A percentile compares a stretch with the other conserved stretches of the same genome.
phyloP scores from a whole-genome alignment of 2,113 vertebrate genomes.

The Channa argus region DNA sequence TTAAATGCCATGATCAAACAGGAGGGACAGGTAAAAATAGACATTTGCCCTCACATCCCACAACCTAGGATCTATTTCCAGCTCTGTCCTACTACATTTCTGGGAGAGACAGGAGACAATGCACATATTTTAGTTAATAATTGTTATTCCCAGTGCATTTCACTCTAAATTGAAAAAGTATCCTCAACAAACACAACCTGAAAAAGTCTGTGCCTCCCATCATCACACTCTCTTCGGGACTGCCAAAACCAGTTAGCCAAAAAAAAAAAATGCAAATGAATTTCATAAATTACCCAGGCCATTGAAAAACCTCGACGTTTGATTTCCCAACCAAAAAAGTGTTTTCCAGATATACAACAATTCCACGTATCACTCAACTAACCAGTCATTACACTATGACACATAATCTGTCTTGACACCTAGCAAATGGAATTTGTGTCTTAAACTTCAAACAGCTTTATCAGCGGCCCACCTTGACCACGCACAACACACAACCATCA shows the following conservation, averaged over 20 bases:
- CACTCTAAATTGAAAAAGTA: neutral
- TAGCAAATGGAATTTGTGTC: neutral
- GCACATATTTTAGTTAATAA: neutral
- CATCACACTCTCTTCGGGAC: too few species aligned
- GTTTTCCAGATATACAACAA: neutral
- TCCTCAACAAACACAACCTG: neutral
- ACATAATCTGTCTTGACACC: neutral
- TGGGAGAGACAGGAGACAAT: neutral
- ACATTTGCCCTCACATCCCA: neutral
- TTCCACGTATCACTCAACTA: too few species aligned
- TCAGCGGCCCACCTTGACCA: constrained; percentile 12
- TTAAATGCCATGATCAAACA: neutral
- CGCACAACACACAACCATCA: constrained; percentile 1
- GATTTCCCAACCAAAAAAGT: neutral
- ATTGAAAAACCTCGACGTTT: neutral
- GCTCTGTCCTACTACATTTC: too few species aligned
- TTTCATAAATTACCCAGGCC: too few species aligned
- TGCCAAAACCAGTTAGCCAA: too few species aligned
- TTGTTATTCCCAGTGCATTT: neutral
- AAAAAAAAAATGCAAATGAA: too few species aligned
- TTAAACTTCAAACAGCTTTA: neutral
- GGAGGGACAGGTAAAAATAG: neutral
- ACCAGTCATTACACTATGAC: neutral
- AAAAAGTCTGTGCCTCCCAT: neutral
- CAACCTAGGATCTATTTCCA: neutral